A percentile compares a stretch with the other conserved stretches of the same genome.
Evolutionary conservation across 2,888 invertebrate genomes (phyloP).

Genomic region (Eupithecia subfuscata): DNA sequence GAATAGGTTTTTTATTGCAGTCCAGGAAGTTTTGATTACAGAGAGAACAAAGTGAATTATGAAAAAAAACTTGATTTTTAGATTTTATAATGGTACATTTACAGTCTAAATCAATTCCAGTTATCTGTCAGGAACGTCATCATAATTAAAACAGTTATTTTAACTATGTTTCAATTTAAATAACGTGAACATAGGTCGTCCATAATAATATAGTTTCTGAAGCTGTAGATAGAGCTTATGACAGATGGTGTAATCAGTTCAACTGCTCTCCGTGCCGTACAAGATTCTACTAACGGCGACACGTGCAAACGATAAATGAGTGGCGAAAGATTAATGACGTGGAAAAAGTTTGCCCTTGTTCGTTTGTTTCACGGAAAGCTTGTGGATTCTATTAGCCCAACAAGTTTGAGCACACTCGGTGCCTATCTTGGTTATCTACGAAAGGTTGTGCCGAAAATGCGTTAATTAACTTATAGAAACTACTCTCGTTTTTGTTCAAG

Average conservation of each 20-base stretch:
- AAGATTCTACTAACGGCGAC: constrained; percentile 59
- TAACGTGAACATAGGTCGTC: background rate
- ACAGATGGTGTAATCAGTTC: constrained; percentile 54
- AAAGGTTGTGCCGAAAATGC: constrained; percentile 31
- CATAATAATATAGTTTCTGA: constrained; percentile 26
- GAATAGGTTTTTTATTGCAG: background rate
- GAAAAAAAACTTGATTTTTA: background rate
- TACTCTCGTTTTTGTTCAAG: constrained; percentile 15
- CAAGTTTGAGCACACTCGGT: constrained; percentile 45
- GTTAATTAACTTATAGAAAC: constrained; percentile 28
- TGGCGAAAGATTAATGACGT: constrained; percentile 66
- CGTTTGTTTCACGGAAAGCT: constrained; percentile 51
- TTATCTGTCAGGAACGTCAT: background rate
- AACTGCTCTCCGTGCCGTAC: constrained; percentile 51
- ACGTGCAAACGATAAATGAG: constrained; percentile 66
- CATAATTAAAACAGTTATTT: background rate
- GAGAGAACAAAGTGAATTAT: background rate
- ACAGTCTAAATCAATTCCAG: background rate
- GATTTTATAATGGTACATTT: background rate
- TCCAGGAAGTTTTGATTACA: background rate
- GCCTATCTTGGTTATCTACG: constrained; percentile 38
- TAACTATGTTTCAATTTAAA: background rate
- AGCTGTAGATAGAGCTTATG: constrained; percentile 46
- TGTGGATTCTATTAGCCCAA: constrained; percentile 52
- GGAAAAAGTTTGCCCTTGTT: constrained; percentile 59